phyloP scores from a whole-genome alignment of 2,888 invertebrate genomes.

The Andrena bucephala region DNA sequence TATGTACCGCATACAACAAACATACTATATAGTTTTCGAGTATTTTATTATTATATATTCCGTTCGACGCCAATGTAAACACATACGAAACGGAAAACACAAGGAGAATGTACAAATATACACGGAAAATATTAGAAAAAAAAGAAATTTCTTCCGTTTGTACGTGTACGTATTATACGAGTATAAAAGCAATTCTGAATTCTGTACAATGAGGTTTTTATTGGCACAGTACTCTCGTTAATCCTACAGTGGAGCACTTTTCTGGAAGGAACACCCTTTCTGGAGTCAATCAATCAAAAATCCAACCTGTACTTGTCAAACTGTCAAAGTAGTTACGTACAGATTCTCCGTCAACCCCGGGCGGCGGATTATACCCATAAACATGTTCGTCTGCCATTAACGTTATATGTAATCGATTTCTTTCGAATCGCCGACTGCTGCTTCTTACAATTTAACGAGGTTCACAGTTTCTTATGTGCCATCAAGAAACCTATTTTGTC shows the following conservation, averaged over 20 bases:
- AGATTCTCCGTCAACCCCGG: constrained; percentile 82
- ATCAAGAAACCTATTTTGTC: constrained; percentile 83
- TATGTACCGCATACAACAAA: background rate
- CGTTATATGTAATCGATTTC: constrained; percentile 75
- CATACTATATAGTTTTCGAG: background rate
- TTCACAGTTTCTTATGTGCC: constrained; percentile 81
- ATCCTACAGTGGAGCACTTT: constrained; percentile 44
- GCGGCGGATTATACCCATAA: constrained; percentile 83
- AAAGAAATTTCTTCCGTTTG: background rate
- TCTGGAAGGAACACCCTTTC: constrained; percentile 59
- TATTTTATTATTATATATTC: constrained; percentile 1
- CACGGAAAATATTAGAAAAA: background rate
- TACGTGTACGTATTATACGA: constrained; percentile 17
- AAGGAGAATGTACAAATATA: background rate
- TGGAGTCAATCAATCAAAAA: constrained; percentile 67
- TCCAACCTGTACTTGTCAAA: constrained; percentile 82
- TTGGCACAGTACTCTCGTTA: background rate
- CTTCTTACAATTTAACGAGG: constrained; percentile 72
- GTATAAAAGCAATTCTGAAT: constrained; percentile 19
- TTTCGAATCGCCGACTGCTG: constrained; percentile 69
- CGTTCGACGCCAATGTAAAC: background rate
- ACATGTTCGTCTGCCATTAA: constrained; percentile 85
- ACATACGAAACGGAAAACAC: background rate
- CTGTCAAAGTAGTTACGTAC: constrained; percentile 81
- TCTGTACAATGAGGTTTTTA: background rate